Evolutionary conservation across 2,113 vertebrate species (phyloP).

Genomic region (Mastomys coucha): DNA sequence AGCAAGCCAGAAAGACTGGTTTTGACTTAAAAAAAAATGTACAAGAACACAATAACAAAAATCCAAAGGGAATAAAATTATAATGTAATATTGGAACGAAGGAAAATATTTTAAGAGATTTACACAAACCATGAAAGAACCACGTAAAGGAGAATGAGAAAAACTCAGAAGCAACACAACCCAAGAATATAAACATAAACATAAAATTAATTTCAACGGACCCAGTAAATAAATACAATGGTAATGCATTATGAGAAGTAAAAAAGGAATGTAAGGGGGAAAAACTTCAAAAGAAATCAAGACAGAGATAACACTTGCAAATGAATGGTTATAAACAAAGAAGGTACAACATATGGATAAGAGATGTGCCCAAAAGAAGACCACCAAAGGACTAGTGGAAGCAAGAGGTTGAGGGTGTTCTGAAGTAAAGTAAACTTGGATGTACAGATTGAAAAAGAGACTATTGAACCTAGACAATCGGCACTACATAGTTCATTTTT

Average conservation of each 20-base stretch:
- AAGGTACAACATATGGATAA: not conserved
- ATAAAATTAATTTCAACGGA: not conserved
- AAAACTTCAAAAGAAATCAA: not conserved
- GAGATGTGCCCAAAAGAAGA: not conserved
- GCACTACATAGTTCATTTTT: not conserved
- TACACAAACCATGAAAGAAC: not conserved
- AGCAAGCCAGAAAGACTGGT: not conserved
- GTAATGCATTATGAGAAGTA: slow-evolving; percentile 1
- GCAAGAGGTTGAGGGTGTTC: no score
- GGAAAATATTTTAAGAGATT: not conserved
- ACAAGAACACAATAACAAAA: not conserved
- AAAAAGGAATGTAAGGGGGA: not conserved
- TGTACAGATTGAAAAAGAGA: not conserved
- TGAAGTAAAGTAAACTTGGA: not conserved
- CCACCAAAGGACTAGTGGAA: no score
- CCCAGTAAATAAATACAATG: not conserved
- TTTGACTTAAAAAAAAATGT: not conserved
- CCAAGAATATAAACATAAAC: slow-evolving; percentile 43
- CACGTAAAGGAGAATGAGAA: not conserved
- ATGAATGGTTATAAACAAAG: not conserved
- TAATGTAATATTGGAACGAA: not conserved
- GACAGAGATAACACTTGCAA: not conserved
- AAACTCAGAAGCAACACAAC: not conserved
- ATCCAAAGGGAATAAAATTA: not conserved
- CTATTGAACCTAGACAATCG: not conserved